These are phyloP conservation scores for Agriopis marginaria DNA, from an alignment of 2,888 invertebrate genomes.

Conservation along the genomic window DNA sequence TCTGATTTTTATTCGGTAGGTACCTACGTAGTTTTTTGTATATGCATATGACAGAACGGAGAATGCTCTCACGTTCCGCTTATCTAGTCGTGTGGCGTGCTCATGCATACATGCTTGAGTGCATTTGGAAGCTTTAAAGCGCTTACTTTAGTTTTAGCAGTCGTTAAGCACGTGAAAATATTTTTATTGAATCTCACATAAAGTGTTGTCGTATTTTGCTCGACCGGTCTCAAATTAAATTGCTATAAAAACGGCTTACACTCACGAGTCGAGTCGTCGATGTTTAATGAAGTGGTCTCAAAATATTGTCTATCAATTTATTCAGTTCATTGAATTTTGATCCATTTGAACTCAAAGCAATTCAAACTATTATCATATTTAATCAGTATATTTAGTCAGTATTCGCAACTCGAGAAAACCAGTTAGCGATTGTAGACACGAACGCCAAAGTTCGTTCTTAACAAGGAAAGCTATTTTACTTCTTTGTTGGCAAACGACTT, in stretches of 20 bases:
- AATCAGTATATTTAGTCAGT: no score
- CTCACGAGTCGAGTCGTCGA: no score
- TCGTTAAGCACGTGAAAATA: background rate
- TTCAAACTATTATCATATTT: conserved; percentile 34
- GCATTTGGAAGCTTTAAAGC: conserved; percentile 18
- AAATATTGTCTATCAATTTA: conserved; percentile 1
- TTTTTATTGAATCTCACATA: background rate
- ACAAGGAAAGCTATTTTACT: conserved; percentile 34
- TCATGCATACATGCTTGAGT: conserved; percentile 26
- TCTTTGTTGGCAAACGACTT: conserved; percentile 29
- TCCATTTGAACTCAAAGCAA: conserved; percentile 33
- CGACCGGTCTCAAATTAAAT: background rate
- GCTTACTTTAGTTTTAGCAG: background rate
- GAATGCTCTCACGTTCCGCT: conserved; percentile 24
- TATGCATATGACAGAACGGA: background rate
- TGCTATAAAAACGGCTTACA: no score
- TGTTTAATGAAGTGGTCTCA: background rate
- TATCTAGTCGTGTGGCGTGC: conserved; percentile 25
- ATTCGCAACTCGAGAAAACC: conserved; percentile 41
- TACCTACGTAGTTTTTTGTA: conserved; percentile 1
- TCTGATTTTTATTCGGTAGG: background rate
- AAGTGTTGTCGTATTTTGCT: background rate
- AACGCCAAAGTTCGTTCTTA: conserved; percentile 39
- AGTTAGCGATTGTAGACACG: conserved; percentile 37
- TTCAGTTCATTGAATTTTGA: conserved; percentile 23